Conservation (phyloP, 1,140 invertebrate species). For the Drosophila biarmipes region DNA sequence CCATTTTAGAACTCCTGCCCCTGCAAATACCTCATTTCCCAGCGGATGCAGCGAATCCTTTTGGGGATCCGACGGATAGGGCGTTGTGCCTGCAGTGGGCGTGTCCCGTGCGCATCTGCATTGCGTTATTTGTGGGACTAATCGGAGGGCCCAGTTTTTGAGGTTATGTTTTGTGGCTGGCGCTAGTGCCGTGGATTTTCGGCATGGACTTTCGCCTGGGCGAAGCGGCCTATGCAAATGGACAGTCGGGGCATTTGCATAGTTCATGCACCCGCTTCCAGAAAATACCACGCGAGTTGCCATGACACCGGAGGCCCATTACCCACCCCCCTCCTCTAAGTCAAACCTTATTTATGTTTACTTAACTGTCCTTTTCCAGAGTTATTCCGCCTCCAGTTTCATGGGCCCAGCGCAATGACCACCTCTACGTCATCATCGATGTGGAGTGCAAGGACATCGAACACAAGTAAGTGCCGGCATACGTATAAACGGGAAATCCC, state of each 20-base stretch:
- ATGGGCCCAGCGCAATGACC: slow-evolving; percentile 95
- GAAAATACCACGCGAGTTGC: slow-evolving; percentile 41
- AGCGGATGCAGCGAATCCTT: background rate
- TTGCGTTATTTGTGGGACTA: slow-evolving; percentile 52
- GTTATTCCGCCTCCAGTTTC: slow-evolving; percentile 92
- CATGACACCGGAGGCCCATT: slow-evolving; percentile 25
- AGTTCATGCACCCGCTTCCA: slow-evolving; percentile 22
- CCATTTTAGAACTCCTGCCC: slow-evolving; percentile 51
- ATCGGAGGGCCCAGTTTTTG: slow-evolving; percentile 38
- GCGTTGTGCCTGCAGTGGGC: slow-evolving; percentile 34
- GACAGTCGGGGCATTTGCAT: slow-evolving; percentile 16
- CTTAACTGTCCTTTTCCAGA: slow-evolving; percentile 53
- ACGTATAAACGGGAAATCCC: no score
- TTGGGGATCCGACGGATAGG: background rate
- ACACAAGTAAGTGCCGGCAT: slow-evolving; percentile 86
- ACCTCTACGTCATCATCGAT: slow-evolving; percentile 94
- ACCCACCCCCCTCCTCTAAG: background rate
- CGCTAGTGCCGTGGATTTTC: slow-evolving; percentile 49
- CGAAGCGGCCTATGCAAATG: slow-evolving; percentile 45
- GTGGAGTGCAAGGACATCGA: slow-evolving; percentile 95
- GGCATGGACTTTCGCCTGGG: slow-evolving; percentile 48
- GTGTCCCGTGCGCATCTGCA: slow-evolving; percentile 68
- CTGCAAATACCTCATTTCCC: background rate
- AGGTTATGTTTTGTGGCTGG: slow-evolving; percentile 69
- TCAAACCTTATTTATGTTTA: slow-evolving; percentile 31